Conservation (phyloP, 2,888 invertebrate species). For the Hemicrepidius hirtus region DNA sequence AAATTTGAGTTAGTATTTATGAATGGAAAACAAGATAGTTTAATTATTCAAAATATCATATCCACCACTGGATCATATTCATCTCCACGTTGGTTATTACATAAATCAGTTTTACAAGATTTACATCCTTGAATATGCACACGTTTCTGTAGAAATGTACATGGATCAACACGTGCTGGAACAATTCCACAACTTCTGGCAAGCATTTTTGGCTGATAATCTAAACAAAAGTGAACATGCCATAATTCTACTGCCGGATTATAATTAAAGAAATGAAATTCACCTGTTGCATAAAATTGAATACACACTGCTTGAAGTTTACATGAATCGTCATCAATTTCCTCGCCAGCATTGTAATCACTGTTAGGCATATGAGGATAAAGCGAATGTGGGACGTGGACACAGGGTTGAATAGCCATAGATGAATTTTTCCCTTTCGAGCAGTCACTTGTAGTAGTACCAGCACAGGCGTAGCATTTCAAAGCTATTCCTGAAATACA, state of each 20-base stretch:
- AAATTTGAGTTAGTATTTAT: too few relatives aligned
- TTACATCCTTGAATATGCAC: slow-evolving; percentile 14
- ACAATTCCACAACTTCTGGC: slow-evolving; percentile 12
- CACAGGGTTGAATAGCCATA: too few relatives aligned
- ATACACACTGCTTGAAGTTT: too few relatives aligned
- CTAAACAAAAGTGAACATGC: slow-evolving; percentile 1
- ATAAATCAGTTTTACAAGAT: slow-evolving; percentile 29
- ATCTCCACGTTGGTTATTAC: slow-evolving; percentile 5
- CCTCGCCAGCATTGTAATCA: too few relatives aligned
- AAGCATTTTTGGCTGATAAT: neutral
- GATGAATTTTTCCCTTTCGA: slow-evolving; percentile 26
- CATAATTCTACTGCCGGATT: too few relatives aligned
- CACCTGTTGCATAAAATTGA: too few relatives aligned
- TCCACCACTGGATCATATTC: slow-evolving; percentile 1
- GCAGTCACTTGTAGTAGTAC: slow-evolving; percentile 49
- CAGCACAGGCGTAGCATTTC: slow-evolving; percentile 47
- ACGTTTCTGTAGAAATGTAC: neutral
- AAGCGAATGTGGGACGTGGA: too few relatives aligned
- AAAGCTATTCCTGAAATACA: slow-evolving; percentile 14
- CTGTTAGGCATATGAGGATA: too few relatives aligned
- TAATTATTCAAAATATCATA: neutral
- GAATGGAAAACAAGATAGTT: too few relatives aligned
- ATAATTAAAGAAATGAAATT: too few relatives aligned
- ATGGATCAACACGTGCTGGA: slow-evolving; percentile 11
- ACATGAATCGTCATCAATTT: too few relatives aligned